A percentile compares a stretch with the other conserved stretches of the same genome.
These are phyloP conservation scores for Synaphobranchus kaupii DNA, from an alignment of 2,797 vertebrate genomes.

Conservation along the genomic window DNA sequence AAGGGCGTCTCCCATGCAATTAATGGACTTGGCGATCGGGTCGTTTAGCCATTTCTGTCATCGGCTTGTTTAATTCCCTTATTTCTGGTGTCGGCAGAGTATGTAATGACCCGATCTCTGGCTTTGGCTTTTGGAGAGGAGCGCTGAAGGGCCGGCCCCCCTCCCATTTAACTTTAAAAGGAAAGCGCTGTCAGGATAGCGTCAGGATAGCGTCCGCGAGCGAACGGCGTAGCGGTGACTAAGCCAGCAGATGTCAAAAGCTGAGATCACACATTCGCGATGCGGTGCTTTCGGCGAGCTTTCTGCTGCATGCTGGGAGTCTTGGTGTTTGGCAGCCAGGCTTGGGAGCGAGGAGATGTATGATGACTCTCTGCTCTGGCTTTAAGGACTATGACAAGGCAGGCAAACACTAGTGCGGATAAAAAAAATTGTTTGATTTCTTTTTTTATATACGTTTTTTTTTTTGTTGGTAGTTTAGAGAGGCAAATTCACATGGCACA, in stretches of 20 bases:
- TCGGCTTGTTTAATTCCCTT: background rate
- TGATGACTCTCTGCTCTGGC: background rate
- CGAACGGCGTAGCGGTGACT: background rate
- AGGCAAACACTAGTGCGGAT: background rate
- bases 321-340: background rate
- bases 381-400: background rate
- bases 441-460: background rate
- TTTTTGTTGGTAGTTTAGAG: background rate
- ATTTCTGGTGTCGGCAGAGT: background rate
- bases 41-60: background rate
- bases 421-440: background rate
- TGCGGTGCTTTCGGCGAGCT: background rate
- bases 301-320: background rate
- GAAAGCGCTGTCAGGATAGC: background rate
- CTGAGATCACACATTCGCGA: background rate
- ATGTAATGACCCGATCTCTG: background rate
- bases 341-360: background rate
- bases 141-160: background rate
- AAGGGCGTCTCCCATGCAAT: background rate
- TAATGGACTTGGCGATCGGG: slow-evolving; percentile 1
- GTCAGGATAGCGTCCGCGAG: background rate
- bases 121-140: background rate
- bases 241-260: background rate
- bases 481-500: background rate
- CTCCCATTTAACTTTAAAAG: background rate